Base-by-base conservation (phyloP, 2,888 invertebrate species). In the Cryptocephalus moraei region DNA sequence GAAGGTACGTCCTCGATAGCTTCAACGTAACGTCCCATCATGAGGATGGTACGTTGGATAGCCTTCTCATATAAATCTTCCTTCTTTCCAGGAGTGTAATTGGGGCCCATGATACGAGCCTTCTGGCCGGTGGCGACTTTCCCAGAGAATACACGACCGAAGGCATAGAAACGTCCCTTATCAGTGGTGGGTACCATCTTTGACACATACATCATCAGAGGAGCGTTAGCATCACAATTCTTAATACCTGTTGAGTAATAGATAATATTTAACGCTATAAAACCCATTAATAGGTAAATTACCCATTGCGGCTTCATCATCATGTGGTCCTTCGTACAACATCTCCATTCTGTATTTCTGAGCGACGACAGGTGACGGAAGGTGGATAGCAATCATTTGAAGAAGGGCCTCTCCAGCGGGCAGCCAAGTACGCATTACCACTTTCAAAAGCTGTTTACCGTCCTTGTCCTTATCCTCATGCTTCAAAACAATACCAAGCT, bases 181-280 rank as follows among this genome's bases (percentile, higher is more conserved):
- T 99, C 99, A 10, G 93, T 87, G 11, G 99, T 99, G 58, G 99
- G 99, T 71, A 99, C 99, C 99, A 99, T 99, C 77, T 99, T 99
- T 43, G 95, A 95, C 59, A 99, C 81, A 82, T 99, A 99, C 99
- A 99, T 99, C 96, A 99, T 99, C 49, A 99, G 80, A 11, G 96
- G 97, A 39, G 89, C 99, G 59, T 92, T 88, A 10, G 97, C 87
- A 73, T 99, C 94, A 69, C 99, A 99, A 67, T 69, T 87, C 83
- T 90, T 64, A 48, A 61, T 61, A 45, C 22, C 53, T 56, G 39
- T 12, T 47, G 44, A 22, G 6, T 22, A 22, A 38, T 9, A 34
- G 40, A 22, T 40, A 22, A 33, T 13, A 10, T 22, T 22, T 22
- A 22, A 22, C 6, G 6, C 6, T 22, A 22, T 22, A 22, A 22